phyloP scores from a whole-genome alignment of 2,113 vertebrate genomes.

The Scytalopus superciliaris region DNA sequence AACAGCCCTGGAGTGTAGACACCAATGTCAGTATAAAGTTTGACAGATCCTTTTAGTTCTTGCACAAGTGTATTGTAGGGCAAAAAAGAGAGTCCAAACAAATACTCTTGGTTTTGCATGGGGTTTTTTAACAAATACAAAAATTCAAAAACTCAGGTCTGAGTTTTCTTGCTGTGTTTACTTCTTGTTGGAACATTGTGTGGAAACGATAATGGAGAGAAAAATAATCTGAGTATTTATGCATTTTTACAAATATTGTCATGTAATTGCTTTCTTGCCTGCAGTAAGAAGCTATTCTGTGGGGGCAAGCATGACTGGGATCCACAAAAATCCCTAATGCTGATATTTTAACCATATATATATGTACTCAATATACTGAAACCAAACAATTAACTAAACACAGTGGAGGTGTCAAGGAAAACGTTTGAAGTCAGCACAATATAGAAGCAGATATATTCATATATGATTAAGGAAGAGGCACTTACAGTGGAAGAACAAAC shows the following conservation, averaged over 20 bases:
- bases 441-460: not conserved
- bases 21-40: not conserved
- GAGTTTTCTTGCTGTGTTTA: not conserved
- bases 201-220: not conserved
- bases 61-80: not conserved
- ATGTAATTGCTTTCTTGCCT: not conserved
- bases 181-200: not conserved
- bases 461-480: not conserved
- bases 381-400: not conserved
- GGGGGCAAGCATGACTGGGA: not conserved
- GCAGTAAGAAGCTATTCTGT: not conserved
- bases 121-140: fast-evolving
- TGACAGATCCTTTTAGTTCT: not conserved
- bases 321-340: not conserved
- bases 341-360: not conserved
- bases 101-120: not conserved
- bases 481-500: not conserved
- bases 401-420: not conserved
- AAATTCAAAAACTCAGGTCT: not conserved
- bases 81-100: not conserved
- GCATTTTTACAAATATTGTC: not conserved
- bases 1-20: not conserved
- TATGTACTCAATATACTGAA: not conserved
- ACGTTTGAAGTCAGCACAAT: not conserved
- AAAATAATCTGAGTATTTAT: not conserved